Conservation (phyloP, 2,888 invertebrate species). For the Euphydryas editha region DNA sequence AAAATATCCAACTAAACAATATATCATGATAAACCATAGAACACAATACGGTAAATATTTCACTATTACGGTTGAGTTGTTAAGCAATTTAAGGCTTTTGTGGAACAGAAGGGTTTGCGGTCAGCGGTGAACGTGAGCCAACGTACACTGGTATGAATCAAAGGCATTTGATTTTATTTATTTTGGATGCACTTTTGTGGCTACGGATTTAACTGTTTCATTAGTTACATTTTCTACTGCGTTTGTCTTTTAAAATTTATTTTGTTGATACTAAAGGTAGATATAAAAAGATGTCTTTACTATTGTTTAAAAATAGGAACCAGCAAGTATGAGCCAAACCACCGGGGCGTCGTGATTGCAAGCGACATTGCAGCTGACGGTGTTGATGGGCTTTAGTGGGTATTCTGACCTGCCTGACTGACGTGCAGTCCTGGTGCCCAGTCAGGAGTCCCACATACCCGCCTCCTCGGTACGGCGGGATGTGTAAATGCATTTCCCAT, state of each 20-base stretch:
- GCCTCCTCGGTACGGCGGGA: too few relatives aligned
- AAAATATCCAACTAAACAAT: background rate
- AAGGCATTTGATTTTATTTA: slow-evolving; percentile 32
- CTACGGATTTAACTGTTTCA: slow-evolving; percentile 9
- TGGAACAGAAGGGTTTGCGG: slow-evolving; percentile 35
- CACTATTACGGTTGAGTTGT: slow-evolving; percentile 27
- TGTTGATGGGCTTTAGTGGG: too few relatives aligned
- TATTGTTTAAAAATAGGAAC: too few relatives aligned
- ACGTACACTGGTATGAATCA: slow-evolving; percentile 31
- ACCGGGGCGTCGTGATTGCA: too few relatives aligned
- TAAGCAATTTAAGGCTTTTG: slow-evolving; percentile 24
- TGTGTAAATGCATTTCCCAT: too few relatives aligned
- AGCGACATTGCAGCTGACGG: too few relatives aligned
- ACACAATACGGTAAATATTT: slow-evolving; percentile 26
- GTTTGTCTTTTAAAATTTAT: background rate
- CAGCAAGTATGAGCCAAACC: too few relatives aligned
- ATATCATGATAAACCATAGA: slow-evolving; percentile 2
- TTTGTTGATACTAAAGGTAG: background rate
- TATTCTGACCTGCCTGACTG: too few relatives aligned
- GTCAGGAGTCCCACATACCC: too few relatives aligned
- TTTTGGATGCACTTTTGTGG: slow-evolving; percentile 19
- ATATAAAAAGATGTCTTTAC: background rate
- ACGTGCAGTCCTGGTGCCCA: too few relatives aligned
- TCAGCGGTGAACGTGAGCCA: slow-evolving; percentile 29
- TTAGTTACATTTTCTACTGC: background rate